Percentiles rank a stretch among this genome's conserved stretches.
Evolutionary conservation across 2,888 invertebrate genomes (phyloP).

Genomic region (Alsophila aescularia): DNA sequence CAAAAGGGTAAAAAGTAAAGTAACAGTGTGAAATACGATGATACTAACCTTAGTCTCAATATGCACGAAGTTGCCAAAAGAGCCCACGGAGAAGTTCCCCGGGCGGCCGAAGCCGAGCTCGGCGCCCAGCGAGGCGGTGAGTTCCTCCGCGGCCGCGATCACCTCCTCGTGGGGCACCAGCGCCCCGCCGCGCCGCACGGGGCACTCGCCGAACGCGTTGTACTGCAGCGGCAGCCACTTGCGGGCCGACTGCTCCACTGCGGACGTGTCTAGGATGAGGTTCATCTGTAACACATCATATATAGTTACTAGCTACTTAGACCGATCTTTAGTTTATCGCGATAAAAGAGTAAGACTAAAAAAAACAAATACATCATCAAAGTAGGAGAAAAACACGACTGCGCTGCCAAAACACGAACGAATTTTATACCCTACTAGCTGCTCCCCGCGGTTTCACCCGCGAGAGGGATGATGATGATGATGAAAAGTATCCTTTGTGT

Average conservation of each 20-base stretch:
- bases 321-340: too few relatives aligned
- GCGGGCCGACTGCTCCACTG: constrained; percentile 83
- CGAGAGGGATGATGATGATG: too few relatives aligned
- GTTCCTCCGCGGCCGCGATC: constrained; percentile 90
- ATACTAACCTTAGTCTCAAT: constrained; percentile 87
- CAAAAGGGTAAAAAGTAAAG: too few relatives aligned
- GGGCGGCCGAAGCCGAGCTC: constrained; percentile 86
- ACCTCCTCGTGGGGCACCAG: constrained; percentile 88
- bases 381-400: too few relatives aligned
- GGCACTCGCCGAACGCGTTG: constrained; percentile 90
- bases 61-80: constrained; percentile 87
- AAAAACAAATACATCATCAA: too few relatives aligned
- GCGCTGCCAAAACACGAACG: too few relatives aligned
- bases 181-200: constrained; percentile 84
- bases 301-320: too few relatives aligned
- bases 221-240: constrained; percentile 90
- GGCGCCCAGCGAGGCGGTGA: constrained; percentile 87
- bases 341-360: too few relatives aligned
- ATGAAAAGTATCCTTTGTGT: too few relatives aligned
- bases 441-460: too few relatives aligned
- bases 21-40: too few relatives aligned
- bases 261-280: constrained; percentile 88
- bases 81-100: constrained; percentile 88
- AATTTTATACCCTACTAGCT: too few relatives aligned
- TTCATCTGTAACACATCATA: constrained; percentile 83